Percentiles rank a stretch among this genome's conserved stretches.
Evolutionary conservation across 2,797 vertebrate genomes (phyloP).

Genomic region (Selene dorsalis): DNA sequence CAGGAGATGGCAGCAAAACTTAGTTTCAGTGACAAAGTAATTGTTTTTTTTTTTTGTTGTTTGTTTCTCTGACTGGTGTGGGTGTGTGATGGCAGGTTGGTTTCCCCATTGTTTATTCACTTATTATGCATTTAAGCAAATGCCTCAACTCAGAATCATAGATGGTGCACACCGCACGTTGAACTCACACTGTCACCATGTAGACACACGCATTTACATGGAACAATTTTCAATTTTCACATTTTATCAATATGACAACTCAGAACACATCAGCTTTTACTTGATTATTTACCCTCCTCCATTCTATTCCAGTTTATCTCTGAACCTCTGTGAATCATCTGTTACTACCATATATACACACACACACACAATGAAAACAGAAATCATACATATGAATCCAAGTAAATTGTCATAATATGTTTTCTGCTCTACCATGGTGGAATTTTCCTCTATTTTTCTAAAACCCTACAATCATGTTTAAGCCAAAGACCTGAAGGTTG

Average conservation of each 20-base stretch:
- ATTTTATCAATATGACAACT: background rate
- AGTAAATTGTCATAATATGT: background rate
- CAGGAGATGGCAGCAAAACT: constrained; percentile 78
- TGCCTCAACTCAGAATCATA: background rate
- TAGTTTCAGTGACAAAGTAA: constrained; percentile 19
- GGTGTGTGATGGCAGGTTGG: constrained; percentile 11
- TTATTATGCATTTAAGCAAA: background rate
- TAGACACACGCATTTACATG: background rate
- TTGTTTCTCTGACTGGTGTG: constrained; percentile 13
- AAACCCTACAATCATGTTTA: background rate
- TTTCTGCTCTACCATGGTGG: background rate
- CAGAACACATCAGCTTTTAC: background rate
- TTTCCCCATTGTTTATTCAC: background rate
- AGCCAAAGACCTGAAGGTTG: background rate
- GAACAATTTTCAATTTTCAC: background rate
- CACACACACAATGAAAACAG: background rate
- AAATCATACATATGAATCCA: constrained; percentile 11
- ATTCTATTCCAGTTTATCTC: background rate
- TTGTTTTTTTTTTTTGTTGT: background rate
- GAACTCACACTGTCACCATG: background rate
- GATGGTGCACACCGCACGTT: background rate
- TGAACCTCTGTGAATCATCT: background rate
- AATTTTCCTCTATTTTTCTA: background rate
- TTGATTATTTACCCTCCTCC: background rate
- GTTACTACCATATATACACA: background rate